Percentiles rank a stretch among this genome's conserved stretches.
These are phyloP conservation scores for Leucoraja ocellata DNA, from an alignment of 2,797 vertebrate species.

Conservation along the genomic window DNA sequence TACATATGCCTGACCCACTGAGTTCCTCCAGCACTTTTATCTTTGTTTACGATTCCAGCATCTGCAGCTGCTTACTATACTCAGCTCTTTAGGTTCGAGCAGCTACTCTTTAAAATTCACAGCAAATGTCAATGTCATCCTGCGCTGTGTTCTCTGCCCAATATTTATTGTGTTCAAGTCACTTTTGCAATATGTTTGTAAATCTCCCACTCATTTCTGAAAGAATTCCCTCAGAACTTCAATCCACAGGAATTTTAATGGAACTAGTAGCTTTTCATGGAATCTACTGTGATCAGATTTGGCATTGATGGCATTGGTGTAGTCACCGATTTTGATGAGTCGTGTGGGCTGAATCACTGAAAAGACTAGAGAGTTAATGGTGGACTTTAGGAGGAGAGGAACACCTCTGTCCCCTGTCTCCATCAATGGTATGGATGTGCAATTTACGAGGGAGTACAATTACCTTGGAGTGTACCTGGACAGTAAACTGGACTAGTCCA, in stretches of 20 bases:
- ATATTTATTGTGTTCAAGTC: neutral
- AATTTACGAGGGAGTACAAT: too few relatives aligned
- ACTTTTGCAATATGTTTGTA: neutral
- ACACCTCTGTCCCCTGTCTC: too few relatives aligned
- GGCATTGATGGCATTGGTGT: neutral
- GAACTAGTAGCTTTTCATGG: neutral
- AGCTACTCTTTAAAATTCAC: neutral
- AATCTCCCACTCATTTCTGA: neutral
- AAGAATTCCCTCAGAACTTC: neutral
- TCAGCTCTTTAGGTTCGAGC: neutral
- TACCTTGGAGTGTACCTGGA: too few relatives aligned
- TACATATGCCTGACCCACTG: too few relatives aligned
- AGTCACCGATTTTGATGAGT: too few relatives aligned
- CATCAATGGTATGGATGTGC: too few relatives aligned
- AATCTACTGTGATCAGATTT: neutral
- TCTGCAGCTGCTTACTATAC: neutral
- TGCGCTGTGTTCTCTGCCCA: neutral
- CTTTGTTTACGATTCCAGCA: too few relatives aligned
- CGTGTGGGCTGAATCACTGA: too few relatives aligned
- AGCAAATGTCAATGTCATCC: neutral
- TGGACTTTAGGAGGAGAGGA: too few relatives aligned
- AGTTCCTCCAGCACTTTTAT: too few relatives aligned
- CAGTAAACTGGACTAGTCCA: too few relatives aligned
- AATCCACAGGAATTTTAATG: neutral
- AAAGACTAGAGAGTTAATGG: too few relatives aligned